These are phyloP conservation scores for Oostethus manadensis DNA, from an alignment of 2,113 vertebrate species.

Conservation along the genomic window DNA sequence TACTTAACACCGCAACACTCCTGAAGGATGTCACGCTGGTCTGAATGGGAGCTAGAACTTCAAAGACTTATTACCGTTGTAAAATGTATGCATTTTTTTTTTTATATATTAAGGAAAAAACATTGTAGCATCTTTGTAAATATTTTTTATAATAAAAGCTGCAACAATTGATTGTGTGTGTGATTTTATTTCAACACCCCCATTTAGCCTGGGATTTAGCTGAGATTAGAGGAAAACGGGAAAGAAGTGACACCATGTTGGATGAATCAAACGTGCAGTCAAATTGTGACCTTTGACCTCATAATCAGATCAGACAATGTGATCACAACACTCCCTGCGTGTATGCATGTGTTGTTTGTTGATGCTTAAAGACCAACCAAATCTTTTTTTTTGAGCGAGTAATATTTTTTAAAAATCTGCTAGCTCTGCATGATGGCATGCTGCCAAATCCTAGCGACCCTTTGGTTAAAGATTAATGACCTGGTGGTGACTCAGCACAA, in stretches of 20 bases:
- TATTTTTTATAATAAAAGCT: slow-evolving; percentile 79
- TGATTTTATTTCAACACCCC: neutral
- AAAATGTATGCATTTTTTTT: slow-evolving; percentile 78
- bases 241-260: neutral
- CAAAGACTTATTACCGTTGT: slow-evolving; percentile 73
- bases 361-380: too few species aligned
- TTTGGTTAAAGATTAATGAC: slow-evolving; percentile 56
- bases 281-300: slow-evolving; percentile 29
- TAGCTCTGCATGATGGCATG: slow-evolving; percentile 13
- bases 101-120: slow-evolving; percentile 73
- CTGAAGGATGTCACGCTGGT: slow-evolving; percentile 72
- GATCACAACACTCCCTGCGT: too few species aligned
- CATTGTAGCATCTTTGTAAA: slow-evolving; percentile 78
- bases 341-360: too few species aligned
- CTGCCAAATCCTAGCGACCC: slow-evolving; percentile 15
- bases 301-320: neutral
- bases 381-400: too few species aligned
- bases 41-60: slow-evolving; percentile 71
- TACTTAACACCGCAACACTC: slow-evolving; percentile 63
- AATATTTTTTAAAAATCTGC: slow-evolving; percentile 5
- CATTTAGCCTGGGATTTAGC: neutral
- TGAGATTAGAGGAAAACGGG: neutral
- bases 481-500: slow-evolving; percentile 53
- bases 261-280: neutral
- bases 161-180: slow-evolving; percentile 57